Base-by-base conservation (phyloP, 2,888 invertebrate genomes). In the Keiferia lycopersicella region DNA sequence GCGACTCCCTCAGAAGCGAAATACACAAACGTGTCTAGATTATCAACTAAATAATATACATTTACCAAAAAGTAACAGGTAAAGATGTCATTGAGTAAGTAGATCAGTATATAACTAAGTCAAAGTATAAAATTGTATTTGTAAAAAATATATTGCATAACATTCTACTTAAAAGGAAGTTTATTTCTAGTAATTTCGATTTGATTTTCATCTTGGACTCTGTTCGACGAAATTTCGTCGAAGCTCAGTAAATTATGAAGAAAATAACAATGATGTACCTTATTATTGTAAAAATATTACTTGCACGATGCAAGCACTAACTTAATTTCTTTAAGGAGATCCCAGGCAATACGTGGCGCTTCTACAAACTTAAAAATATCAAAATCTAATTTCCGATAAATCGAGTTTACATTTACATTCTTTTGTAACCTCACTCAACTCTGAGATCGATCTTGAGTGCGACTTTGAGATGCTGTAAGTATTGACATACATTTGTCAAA, bases 31-130 rank as follows among this genome's bases (percentile, higher is more conserved):
- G 6, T 8, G 8, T 34, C 34, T 50, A 50, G 16, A 18, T 20
- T 16, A 50, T 20, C n/a, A 56, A 56, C 56, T 56, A 56, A 58
- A 58, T 4, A 58, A 38, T 58, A 58, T 58, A 58, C 53, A 53
- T 26, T 26, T 26, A 22, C 53, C 20, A 53, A 53, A 34, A 30
- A 56, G 26, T 56, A 56, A n/a, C 22, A 30, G 30, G 56, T 56
- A 30, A 30, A 56, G 56, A 56, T 30, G 50, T 30, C 56, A 30
- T 56, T 56, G 56, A 7, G 26, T 50, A 50, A 50, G 50, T 20
- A 50, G 50, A 20, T 50, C 18, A 50, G 18, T 41, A 14, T 14
- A 41, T 41, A 12, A 41, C 14, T 41, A 41, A 41, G 14, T 34
- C 12, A 20, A 50, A 20, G 16, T 20, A 50, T 20, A 20, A 50